These are phyloP conservation scores for Bergia sp. DNA, from an alignment of 92 coral and sea anemone genomes.

Conservation along the genomic window DNA sequence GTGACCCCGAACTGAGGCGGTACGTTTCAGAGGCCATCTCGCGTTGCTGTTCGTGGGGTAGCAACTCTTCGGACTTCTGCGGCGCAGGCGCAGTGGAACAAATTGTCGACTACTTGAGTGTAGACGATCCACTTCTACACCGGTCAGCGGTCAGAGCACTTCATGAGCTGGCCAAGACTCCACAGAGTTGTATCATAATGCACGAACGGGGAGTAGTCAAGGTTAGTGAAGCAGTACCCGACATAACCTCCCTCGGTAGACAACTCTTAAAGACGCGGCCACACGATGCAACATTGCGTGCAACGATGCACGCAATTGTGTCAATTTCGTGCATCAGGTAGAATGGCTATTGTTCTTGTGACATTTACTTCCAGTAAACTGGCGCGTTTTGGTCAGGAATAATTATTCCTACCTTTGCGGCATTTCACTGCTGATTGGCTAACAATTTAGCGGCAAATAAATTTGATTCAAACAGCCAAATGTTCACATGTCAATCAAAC, in stretches of 20 bases:
- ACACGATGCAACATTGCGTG: too few species aligned
- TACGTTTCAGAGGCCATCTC: slow-evolving; percentile 39
- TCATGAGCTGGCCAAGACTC: slow-evolving; percentile 74
- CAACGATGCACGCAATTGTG: too few species aligned
- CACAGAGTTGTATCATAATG: slow-evolving; percentile 88
- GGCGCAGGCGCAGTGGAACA: slow-evolving; percentile 84
- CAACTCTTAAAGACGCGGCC: too few species aligned
- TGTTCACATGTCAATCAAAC: not conserved
- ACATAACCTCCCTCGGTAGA: too few species aligned
- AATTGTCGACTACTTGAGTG: slow-evolving; percentile 84
- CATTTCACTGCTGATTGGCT: not conserved
- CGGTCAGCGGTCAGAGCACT: slow-evolving; percentile 95
- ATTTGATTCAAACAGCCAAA: not conserved
- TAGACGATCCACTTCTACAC: slow-evolving; percentile 73
- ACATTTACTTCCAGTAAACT: slow-evolving; percentile 2
- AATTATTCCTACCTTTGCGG: slow-evolving; percentile 3
- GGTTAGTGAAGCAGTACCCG: slow-evolving; percentile 43
- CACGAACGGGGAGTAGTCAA: slow-evolving; percentile 89
- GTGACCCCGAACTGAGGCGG: slow-evolving; percentile 34
- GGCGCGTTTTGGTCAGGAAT: not conserved
- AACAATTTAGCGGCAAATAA: not conserved
- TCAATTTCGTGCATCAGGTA: too few species aligned
- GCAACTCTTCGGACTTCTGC: slow-evolving; percentile 80
- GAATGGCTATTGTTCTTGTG: too few species aligned
- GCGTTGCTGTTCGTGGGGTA: slow-evolving; percentile 84